Conservation (phyloP, 2,888 invertebrate genomes). For the Andrena bucephala region DNA sequence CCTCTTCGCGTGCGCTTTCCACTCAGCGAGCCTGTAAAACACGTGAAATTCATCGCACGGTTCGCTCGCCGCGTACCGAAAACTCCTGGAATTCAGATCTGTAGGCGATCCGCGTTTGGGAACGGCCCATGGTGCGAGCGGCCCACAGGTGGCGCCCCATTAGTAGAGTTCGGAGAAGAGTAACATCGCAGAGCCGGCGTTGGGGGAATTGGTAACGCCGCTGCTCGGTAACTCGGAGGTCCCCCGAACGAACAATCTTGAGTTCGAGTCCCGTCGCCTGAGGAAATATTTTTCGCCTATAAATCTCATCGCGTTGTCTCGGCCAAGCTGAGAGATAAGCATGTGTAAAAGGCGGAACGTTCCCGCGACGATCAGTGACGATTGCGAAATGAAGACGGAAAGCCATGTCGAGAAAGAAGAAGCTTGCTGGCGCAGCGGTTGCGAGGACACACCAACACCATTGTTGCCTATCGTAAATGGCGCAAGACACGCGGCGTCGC, state of each 20-base stretch:
- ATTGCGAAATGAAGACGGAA: neutral
- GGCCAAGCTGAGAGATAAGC: neutral
- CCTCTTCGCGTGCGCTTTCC: neutral
- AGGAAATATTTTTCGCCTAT: too few species aligned
- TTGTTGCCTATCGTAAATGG: conserved; percentile 11
- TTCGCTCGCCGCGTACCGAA: conserved; percentile 44
- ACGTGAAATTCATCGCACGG: conserved; percentile 35
- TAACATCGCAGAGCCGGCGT: too few species aligned
- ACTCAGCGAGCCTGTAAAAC: neutral
- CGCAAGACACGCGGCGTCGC: conserved; percentile 24
- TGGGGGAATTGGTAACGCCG: too few species aligned
- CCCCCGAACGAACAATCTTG: too few species aligned
- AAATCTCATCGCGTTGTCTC: neutral
- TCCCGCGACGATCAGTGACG: neutral
- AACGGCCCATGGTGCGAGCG: too few species aligned
- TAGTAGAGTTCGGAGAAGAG: too few species aligned
- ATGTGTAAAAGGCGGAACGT: neutral
- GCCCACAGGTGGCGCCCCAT: too few species aligned
- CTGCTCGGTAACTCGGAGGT: too few species aligned
- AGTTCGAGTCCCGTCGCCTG: too few species aligned
- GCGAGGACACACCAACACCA: neutral
- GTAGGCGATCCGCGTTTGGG: too few species aligned
- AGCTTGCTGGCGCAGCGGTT: neutral
- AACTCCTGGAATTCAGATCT: conserved; percentile 27
- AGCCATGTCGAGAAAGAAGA: neutral